Evolutionary conservation across 2,888 invertebrate genomes (phyloP).

Genomic region (Platycheirus rosarum): DNA sequence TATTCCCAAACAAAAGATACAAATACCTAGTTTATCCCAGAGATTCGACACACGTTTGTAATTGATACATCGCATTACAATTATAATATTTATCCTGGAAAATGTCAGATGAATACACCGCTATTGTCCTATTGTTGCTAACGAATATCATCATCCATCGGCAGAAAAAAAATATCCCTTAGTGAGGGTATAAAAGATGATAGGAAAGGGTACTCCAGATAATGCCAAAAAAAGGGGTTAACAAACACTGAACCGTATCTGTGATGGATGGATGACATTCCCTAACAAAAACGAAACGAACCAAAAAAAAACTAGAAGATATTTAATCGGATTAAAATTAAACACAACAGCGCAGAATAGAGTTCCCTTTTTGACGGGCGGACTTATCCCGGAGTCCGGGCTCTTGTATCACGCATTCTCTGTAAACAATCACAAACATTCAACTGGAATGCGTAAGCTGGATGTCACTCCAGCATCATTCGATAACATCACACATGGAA

Average conservation of each 20-base stretch:
- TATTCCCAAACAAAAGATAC: constrained; percentile 26
- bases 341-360: constrained; percentile 63
- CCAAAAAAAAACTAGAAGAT: constrained; percentile 40
- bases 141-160: constrained; percentile 23
- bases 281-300: constrained; percentile 27
- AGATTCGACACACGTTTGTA: constrained; percentile 52
- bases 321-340: constrained; percentile 73
- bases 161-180: constrained; percentile 43
- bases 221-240: constrained; percentile 54
- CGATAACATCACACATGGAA: constrained; percentile 29
- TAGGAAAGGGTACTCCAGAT: constrained; percentile 18
- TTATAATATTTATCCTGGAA: constrained; percentile 64
- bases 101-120: constrained; percentile 64
- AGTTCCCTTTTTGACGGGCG: constrained; percentile 38
- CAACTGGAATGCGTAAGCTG: constrained; percentile 70
- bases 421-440: constrained; percentile 68
- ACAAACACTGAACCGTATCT: constrained; percentile 50
- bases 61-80: constrained; percentile 72
- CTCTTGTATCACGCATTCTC: constrained; percentile 53
- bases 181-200: background rate
- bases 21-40: constrained; percentile 25
- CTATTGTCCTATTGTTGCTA: constrained; percentile 58
- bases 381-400: background rate
- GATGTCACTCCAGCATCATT: constrained; percentile 48
- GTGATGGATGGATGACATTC: constrained; percentile 61